Evolutionary conservation across 2,113 vertebrate genomes (phyloP).

Genomic region (Calyptomena viridis): DNA sequence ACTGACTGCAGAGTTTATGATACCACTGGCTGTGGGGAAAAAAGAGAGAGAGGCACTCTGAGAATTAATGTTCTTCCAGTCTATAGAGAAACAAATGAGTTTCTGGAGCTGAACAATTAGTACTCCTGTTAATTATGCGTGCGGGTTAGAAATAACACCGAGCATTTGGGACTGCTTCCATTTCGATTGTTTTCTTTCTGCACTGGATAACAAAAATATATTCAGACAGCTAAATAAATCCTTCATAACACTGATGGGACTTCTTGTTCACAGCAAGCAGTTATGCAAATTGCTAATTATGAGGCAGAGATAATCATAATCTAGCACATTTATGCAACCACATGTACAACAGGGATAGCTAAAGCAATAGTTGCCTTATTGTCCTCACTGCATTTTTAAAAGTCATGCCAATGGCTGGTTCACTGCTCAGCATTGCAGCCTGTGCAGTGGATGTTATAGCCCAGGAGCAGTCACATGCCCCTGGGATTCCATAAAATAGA

Average conservation of each 20-base stretch:
- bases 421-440: neutral
- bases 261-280: slow-evolving; percentile 65
- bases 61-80: slow-evolving; percentile 69
- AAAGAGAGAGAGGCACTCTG: slow-evolving; percentile 24
- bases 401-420: neutral
- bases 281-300: slow-evolving; percentile 79
- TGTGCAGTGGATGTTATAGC: neutral
- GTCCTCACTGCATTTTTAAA: slow-evolving; percentile 36
- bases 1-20: slow-evolving; percentile 40
- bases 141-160: slow-evolving; percentile 62
- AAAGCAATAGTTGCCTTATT: slow-evolving; percentile 55
- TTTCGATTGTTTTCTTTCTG: slow-evolving; percentile 67
- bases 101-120: slow-evolving; percentile 76
- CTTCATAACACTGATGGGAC: slow-evolving; percentile 66
- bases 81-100: slow-evolving; percentile 72
- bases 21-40: neutral
- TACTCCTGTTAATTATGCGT: slow-evolving; percentile 70
- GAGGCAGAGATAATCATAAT: slow-evolving; percentile 75
- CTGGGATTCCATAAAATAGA: neutral
- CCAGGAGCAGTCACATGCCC: neutral
- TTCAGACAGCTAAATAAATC: slow-evolving; percentile 77
- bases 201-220: slow-evolving; percentile 70
- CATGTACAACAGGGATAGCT: slow-evolving; percentile 54
- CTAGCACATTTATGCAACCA: slow-evolving; percentile 65
- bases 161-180: slow-evolving; percentile 69